Percentiles rank a stretch among this genome's conserved stretches.
These are phyloP conservation scores for Zeus faber DNA, from an alignment of 2,113 vertebrate species.

Conservation along the genomic window DNA sequence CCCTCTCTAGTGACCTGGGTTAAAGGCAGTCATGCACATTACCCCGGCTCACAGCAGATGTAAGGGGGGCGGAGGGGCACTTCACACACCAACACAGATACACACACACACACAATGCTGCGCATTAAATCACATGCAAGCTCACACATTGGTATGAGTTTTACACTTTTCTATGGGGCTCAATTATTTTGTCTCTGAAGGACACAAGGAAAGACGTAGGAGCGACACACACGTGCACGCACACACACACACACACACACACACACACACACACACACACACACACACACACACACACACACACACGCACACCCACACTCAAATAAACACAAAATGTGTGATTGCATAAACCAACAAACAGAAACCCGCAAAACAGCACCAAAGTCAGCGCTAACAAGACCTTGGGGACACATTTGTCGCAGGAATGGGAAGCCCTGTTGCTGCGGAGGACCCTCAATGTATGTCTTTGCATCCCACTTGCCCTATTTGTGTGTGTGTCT, in stretches of 20 bases:
- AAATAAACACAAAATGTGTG: neutral
- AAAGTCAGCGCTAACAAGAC: conserved; percentile 21
- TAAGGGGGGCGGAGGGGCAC: neutral
- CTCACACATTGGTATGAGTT: no score
- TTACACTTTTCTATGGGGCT: no score
- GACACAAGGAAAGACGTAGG: no score
- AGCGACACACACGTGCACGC: neutral
- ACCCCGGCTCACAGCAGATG: conserved; percentile 34
- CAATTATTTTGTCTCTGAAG: no score
- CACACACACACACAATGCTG: neutral
- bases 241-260: conserved; percentile 5
- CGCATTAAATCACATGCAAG: no score
- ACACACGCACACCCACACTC: neutral
- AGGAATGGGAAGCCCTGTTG: conserved; percentile 11
- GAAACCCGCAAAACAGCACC: conserved; percentile 12
- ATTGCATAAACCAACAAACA: no score
- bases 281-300: neutral
- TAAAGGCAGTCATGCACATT: conserved; percentile 33
- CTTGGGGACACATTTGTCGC: conserved; percentile 30
- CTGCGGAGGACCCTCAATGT: neutral
- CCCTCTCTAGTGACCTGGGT: conserved; percentile 34
- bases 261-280: conserved; percentile 11
- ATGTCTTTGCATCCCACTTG: neutral
- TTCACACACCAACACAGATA: neutral
- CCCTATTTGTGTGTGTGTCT: conserved; percentile 4